Conservation (phyloP, 2,888 invertebrate genomes). For the Laspeyria flexula region DNA sequence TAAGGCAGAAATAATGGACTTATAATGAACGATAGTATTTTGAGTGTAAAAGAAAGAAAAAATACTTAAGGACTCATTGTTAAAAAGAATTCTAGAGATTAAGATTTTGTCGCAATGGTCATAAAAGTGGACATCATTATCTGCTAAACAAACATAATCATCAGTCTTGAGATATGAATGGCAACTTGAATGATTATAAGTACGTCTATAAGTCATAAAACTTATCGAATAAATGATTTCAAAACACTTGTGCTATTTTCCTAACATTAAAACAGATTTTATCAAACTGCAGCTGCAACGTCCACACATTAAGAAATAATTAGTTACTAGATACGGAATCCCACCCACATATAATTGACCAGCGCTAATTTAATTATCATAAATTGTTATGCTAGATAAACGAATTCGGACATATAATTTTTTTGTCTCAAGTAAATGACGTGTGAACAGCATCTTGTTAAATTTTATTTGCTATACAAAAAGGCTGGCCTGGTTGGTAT, state of each 20-base stretch:
- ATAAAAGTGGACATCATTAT: too few relatives aligned
- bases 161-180: too few relatives aligned
- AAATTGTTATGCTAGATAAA: conserved; percentile 68
- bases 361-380: conserved; percentile 65
- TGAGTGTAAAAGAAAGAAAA: neutral
- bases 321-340: conserved; percentile 44
- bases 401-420: conserved; percentile 66
- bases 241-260: too few relatives aligned
- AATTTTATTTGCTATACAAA: conserved; percentile 65
- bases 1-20: neutral
- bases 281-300: neutral
- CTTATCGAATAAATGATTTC: too few relatives aligned
- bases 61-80: neutral
- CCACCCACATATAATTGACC: conserved; percentile 41
- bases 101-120: too few relatives aligned
- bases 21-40: neutral
- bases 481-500: conserved; percentile 31
- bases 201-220: too few relatives aligned
- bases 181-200: too few relatives aligned
- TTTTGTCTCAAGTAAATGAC: conserved; percentile 71
- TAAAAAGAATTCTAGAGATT: neutral
- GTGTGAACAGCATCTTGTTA: conserved; percentile 66
- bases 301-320: neutral
- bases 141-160: too few relatives aligned
- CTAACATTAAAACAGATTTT: too few relatives aligned